Conservation (phyloP, 1,140 invertebrate species). For the Drosophila elegans region DNA sequence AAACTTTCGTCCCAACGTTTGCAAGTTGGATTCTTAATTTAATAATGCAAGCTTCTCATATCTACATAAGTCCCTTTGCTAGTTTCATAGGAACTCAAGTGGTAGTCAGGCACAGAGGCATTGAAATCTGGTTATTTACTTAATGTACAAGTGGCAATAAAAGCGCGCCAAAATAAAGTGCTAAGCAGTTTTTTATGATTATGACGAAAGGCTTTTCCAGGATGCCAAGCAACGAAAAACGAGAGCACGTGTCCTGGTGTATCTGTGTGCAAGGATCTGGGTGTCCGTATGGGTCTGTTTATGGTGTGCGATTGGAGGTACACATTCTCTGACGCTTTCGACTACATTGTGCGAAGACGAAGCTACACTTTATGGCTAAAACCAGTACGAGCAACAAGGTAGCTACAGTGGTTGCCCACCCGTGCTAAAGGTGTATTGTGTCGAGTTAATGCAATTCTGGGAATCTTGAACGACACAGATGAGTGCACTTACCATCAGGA, state of each 20-base stretch:
- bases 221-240: neutral
- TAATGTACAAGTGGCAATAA: constrained; percentile 53
- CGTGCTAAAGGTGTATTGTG: neutral
- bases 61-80: too few species aligned
- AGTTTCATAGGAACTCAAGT: too few species aligned
- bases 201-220: constrained; percentile 53
- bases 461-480: neutral
- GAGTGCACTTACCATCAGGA: neutral
- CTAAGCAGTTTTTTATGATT: constrained; percentile 72
- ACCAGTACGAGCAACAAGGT: constrained; percentile 24
- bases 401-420: neutral
- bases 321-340: neutral
- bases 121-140: constrained; percentile 49
- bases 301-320: neutral
- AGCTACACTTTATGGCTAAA: constrained; percentile 18
- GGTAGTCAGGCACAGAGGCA: neutral
- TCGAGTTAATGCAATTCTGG: neutral
- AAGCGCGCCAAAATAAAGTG: constrained; percentile 52
- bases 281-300: neutral
- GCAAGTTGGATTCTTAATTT: too few species aligned
- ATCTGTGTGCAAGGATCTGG: neutral
- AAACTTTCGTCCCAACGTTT: too few species aligned
- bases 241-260: constrained; percentile 1
- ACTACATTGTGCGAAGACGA: constrained; percentile 12
- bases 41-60: too few species aligned